Evolutionary conservation across 2,113 vertebrate genomes (phyloP).

Genomic region (Tauraco erythrolophus): DNA sequence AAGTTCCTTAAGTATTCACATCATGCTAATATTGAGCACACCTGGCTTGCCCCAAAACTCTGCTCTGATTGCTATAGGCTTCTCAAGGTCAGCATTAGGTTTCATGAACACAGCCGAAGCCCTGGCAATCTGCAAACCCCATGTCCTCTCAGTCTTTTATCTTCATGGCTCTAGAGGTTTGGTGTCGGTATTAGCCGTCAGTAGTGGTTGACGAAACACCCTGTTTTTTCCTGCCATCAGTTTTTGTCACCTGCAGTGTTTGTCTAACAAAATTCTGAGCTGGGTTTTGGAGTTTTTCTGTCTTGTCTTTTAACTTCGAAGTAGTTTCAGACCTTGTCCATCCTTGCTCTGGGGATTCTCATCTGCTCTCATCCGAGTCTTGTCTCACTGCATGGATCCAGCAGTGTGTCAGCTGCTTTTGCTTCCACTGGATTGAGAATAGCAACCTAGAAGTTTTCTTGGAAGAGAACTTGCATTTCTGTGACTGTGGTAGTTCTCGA

Average conservation of each 20-base stretch:
- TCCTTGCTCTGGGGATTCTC: not conserved
- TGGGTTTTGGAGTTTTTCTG: not conserved
- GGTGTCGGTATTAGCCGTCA: fast-evolving
- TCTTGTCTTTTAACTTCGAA: not conserved
- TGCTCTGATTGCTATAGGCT: not conserved
- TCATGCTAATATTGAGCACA: not conserved
- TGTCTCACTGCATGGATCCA: not conserved
- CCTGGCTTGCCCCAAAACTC: not conserved
- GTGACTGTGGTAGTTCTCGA: not conserved
- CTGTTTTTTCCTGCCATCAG: not conserved
- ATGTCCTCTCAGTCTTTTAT: not conserved
- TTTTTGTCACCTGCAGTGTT: not conserved
- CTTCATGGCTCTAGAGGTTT: not conserved
- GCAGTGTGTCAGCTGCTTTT: not conserved
- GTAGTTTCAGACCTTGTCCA: not conserved
- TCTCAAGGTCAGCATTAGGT: not conserved
- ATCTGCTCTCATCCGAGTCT: not conserved
- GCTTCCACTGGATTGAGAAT: not conserved
- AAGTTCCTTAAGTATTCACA: not conserved
- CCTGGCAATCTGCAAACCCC: not conserved
- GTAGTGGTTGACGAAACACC: not conserved
- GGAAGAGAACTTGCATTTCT: not conserved
- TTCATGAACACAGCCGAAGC: not conserved
- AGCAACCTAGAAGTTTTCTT: not conserved
- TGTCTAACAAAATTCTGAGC: not conserved